These are phyloP conservation scores for Passer domesticus DNA, from an alignment of 2,113 vertebrate genomes.

Conservation along the genomic window DNA sequence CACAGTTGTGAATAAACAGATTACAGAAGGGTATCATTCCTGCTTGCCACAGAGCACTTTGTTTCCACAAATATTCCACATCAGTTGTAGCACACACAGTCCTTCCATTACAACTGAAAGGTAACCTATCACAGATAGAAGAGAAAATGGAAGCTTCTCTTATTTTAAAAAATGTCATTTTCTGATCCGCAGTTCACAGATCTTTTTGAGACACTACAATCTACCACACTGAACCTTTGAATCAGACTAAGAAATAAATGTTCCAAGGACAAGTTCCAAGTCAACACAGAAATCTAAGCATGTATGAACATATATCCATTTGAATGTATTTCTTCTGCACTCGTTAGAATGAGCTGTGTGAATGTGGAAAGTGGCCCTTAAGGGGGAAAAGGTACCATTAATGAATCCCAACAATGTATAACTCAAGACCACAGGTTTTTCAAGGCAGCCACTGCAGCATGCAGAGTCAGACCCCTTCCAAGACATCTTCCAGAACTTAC, in stretches of 20 bases:
- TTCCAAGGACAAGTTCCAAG: neutral
- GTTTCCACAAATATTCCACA: neutral
- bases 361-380: neutral
- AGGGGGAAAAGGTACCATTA: neutral
- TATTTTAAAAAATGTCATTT: neutral
- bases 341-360: neutral
- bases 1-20: neutral
- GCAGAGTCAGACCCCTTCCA: neutral
- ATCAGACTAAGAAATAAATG: neutral
- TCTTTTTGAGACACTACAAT: neutral
- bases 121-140: neutral
- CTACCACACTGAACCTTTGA: neutral
- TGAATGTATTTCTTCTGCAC: neutral
- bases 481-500: neutral
- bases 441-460: neutral
- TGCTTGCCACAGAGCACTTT: rapidly evolving
- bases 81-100: neutral
- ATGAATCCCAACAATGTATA: neutral
- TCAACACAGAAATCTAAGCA: neutral
- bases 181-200: neutral
- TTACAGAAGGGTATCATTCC: neutral
- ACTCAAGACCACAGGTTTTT: neutral
- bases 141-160: neutral
- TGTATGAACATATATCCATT: neutral
- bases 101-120: neutral